Evolutionary conservation across 1,140 invertebrate genomes (phyloP), one percentile per base, ranked within the genome.

Genomic region (Physella acuta): DNA sequence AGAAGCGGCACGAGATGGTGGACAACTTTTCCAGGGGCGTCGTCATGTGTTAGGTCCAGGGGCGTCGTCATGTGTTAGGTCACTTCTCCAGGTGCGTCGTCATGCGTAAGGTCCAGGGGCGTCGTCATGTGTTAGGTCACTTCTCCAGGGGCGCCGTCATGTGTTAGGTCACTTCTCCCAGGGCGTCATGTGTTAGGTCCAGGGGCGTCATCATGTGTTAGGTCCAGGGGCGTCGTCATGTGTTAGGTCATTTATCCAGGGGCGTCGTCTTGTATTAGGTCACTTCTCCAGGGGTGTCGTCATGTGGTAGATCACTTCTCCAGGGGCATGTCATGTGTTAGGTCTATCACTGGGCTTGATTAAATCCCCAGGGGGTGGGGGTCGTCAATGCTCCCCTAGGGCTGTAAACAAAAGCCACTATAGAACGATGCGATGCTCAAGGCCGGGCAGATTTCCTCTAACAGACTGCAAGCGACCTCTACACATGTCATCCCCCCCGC

Each of bases 141-240:
- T 44, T 44, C 14, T 44, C 44, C n/a, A 36, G 61, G 26, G 68
- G 24, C 17, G 51, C 44, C 24, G 59, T 24, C 39, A 64, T 4
- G 5, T 36, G 0, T 16, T 70, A 8, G 58, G 64, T 28, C 58
- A 51, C 2, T 44, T 44, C 14, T 44, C 44, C n/a, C 44, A 52
- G 26, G 68, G 24, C 17, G 51, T 56, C 24, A n/a, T n/a, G n/a
- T n/a, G n/a, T n/a, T n/a, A n/a, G n/a, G n/a, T n/a, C n/a, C n/a
- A n/a, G 2, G 26, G 68, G 24, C 17, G 51, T 56, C 24, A 49
- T 24, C 39, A 64, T 63, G 49, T 63, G 60, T 58, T 61, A 37
- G 28, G 51, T 44, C 39, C 39, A 36, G 2, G 37, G 55, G 26
- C 59, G 24, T 26, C 55, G 39, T 31, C 49, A 51, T 4, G 5